Conservation (phyloP, 1,140 invertebrate genomes). For the Papilio aristodemus region DNA sequence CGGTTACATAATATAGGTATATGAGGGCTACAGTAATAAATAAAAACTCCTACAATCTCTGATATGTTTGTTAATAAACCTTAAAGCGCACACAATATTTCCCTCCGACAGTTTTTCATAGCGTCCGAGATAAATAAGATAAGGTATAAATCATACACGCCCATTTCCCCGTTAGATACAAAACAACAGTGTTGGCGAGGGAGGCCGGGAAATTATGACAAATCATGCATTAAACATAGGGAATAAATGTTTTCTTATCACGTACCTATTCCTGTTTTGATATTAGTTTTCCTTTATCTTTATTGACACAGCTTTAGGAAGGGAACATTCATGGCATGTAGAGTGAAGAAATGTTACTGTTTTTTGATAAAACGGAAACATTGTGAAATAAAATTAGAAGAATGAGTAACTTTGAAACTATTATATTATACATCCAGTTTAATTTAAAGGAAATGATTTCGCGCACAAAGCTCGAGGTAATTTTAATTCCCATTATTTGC, state of each 20-base stretch:
- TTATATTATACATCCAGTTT: background rate
- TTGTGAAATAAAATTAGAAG: background rate
- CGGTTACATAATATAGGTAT: background rate
- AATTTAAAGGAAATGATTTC: constrained; percentile 27
- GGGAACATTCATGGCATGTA: constrained; percentile 67
- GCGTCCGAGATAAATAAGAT: constrained; percentile 74
- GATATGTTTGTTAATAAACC: constrained; percentile 69
- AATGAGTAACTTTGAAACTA: too few relatives aligned
- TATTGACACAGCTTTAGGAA: constrained; percentile 77
- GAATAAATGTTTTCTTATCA: constrained; percentile 81
- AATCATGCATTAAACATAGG: constrained; percentile 80
- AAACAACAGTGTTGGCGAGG: constrained; percentile 69
- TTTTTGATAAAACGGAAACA: constrained; percentile 7
- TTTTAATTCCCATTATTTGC: constrained; percentile 37
- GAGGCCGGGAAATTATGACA: constrained; percentile 77
- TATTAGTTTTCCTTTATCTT: constrained; percentile 80
- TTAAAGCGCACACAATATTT: constrained; percentile 58
- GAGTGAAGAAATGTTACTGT: constrained; percentile 50
- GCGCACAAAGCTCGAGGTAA: constrained; percentile 35
- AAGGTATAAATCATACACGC: constrained; percentile 73
- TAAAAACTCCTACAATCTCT: constrained; percentile 52
- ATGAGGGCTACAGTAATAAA: constrained; percentile 35
- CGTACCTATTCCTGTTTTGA: constrained; percentile 78
- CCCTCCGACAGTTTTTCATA: constrained; percentile 64
- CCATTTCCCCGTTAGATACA: constrained; percentile 70